These are phyloP conservation scores for Brachyptera putata DNA, from an alignment of 2,888 invertebrate genomes.

Conservation along the genomic window DNA sequence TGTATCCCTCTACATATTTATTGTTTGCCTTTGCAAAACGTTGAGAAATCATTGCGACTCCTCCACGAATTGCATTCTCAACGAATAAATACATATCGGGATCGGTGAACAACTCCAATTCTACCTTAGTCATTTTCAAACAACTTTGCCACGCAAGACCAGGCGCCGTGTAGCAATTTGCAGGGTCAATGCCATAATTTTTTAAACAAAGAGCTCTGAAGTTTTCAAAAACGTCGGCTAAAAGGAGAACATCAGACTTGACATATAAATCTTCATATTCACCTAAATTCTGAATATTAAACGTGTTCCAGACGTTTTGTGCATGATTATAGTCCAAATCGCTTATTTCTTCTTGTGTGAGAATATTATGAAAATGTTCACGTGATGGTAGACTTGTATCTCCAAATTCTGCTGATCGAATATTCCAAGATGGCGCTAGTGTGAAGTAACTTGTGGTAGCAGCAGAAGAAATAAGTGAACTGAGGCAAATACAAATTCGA, in stretches of 20 bases:
- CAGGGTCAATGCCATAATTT: constrained; percentile 39
- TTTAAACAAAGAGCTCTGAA: constrained; percentile 36
- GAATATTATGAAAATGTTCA: constrained; percentile 35
- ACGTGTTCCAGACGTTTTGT: constrained; percentile 36
- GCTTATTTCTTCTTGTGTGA: constrained; percentile 24
- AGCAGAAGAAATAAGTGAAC: too few relatives aligned
- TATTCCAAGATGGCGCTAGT: too few relatives aligned
- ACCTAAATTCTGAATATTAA: constrained; percentile 35
- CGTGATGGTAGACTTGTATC: constrained; percentile 35
- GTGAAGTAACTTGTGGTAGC: too few relatives aligned
- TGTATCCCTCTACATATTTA: constrained; percentile 38
- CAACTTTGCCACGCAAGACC: constrained; percentile 41
- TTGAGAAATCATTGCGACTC: constrained; percentile 40
- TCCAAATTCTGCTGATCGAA: too few relatives aligned
- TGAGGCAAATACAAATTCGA: too few relatives aligned
- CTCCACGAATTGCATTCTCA: constrained; percentile 39
- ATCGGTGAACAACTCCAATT: constrained; percentile 40
- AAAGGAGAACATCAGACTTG: constrained; percentile 37
- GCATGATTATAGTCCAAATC: constrained; percentile 37
- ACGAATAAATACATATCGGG: constrained; percentile 40
- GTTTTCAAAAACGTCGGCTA: constrained; percentile 40
- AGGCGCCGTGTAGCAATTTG: constrained; percentile 40
- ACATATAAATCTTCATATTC: constrained; percentile 39
- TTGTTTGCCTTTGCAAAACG: too few relatives aligned
- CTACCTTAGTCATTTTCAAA: constrained; percentile 39